Conservation (phyloP, 2,797 vertebrate species). For the Pangasius krempfi region DNA sequence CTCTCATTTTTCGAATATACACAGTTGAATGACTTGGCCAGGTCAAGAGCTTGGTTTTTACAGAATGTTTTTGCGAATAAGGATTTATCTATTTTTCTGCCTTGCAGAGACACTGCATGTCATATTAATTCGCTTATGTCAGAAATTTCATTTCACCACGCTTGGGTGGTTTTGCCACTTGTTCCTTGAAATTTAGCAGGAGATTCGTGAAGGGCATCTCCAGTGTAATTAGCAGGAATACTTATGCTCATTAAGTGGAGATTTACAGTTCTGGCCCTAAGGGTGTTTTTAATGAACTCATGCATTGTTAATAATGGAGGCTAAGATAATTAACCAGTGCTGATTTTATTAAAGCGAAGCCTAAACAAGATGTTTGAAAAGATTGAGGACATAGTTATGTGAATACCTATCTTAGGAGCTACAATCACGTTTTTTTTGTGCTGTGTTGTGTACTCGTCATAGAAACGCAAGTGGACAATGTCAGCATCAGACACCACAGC, state of each 20-base stretch:
- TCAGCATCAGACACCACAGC: slow-evolving; percentile 28
- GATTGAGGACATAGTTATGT: too few relatives aligned
- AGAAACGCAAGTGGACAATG: slow-evolving; percentile 19
- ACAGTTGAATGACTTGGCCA: slow-evolving; percentile 37
- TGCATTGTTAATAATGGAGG: neutral
- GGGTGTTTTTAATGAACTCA: slow-evolving; percentile 33
- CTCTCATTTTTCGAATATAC: slow-evolving; percentile 35
- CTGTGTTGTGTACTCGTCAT: neutral
- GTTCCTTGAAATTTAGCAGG: slow-evolving; percentile 1
- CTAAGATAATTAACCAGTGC: neutral
- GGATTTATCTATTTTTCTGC: slow-evolving; percentile 46
- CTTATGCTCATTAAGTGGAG: slow-evolving; percentile 33
- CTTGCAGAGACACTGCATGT: slow-evolving; percentile 24
- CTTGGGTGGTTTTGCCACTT: slow-evolving; percentile 24
- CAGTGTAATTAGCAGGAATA: slow-evolving; percentile 34
- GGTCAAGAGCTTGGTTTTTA: slow-evolving; percentile 18
- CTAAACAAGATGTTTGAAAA: slow-evolving; percentile 4
- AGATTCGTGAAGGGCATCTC: slow-evolving; percentile 13
- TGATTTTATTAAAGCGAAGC: neutral
- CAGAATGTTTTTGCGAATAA: neutral
- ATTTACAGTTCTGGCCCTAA: slow-evolving; percentile 26
- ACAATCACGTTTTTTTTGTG: neutral
- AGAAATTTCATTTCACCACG: slow-evolving; percentile 16
- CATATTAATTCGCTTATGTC: slow-evolving; percentile 39
- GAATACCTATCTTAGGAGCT: neutral